Evolutionary conservation across 2,113 vertebrate species (phyloP), one percentile per base, ranked within the genome.

Genomic region (Pleuronectes platessa): DNA sequence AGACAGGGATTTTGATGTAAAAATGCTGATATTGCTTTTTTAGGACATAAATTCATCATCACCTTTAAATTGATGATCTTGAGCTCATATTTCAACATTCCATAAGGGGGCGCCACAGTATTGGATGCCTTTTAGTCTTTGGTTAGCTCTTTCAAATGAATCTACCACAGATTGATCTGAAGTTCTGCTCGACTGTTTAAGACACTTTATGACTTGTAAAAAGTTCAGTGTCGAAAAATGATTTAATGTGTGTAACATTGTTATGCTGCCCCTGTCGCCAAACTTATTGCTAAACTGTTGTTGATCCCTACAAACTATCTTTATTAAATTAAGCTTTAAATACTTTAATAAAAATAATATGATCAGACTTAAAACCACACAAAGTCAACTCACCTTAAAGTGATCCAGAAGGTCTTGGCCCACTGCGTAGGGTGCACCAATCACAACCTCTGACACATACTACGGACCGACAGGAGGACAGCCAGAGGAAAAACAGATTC

Each of bases 381-480:
- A 68, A 40, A 53, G 5, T 2, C 18, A 51, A 45, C 87, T 71
- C n/a, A 98, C 98, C 96, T 94, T 98, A 87, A 99, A 99, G 86
- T 99, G 97, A 86, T 97, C 97, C 86, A 99, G 83, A 55, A 99
- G 94, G 81, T 99, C 97, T 10, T 95, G 95, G 13, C 96, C 97
- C 68, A 98, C 96, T 0, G 97, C 92, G 0, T 98, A 99, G 0
- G 98, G 98, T 0, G 98, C 98, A 23, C 98, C 98, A 5, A 99
- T 99, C 82, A 99, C 97, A 76, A 99, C 98, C 88, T 99, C 97
- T 0, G 98, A 97, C 66, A 98, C 98, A 0, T 98, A 99, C 98
- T 99, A 61, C 0, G 56, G 81, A 78, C 0, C 56, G 80, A 78
- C 51, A 81, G 26, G 21, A 51, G 0, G 12, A 63, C 0, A 53